Evolutionary conservation across 2,888 invertebrate genomes (phyloP).

Genomic region (Lithophane socia): DNA sequence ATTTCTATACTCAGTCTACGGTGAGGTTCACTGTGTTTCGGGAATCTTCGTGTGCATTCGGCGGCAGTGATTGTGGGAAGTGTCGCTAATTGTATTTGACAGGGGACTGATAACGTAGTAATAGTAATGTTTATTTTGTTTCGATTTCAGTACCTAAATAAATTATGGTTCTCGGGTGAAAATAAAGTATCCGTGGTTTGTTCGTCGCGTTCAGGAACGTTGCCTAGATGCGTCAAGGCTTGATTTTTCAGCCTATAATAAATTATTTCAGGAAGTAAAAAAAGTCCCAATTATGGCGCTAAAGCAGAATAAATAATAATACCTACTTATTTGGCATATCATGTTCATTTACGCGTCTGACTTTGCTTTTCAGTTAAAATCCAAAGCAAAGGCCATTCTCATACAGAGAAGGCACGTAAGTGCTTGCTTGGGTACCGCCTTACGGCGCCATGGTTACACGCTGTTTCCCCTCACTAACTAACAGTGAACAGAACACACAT

Average conservation of each 20-base stretch:
- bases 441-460: neutral
- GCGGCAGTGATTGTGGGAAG: neutral
- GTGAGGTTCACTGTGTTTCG: neutral
- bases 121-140: conserved; percentile 40
- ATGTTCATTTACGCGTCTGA: neutral
- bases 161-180: neutral
- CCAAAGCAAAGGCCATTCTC: neutral
- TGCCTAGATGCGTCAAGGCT: neutral
- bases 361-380: neutral
- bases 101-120: conserved; percentile 30
- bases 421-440: neutral
- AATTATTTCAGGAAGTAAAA: no score
- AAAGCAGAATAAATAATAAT: neutral
- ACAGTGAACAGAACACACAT: neutral
- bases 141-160: neutral
- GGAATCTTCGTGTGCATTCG: neutral
- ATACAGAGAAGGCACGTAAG: neutral
- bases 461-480: neutral
- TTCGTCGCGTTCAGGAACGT: neutral
- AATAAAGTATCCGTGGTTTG: neutral
- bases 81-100: conserved; percentile 42
- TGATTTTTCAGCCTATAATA: neutral
- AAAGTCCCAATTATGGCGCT: neutral
- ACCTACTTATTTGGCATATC: neutral
- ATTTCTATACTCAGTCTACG: neutral